Base-by-base conservation (phyloP, 2,888 invertebrate genomes). In the Yponomeuta cagnagella region DNA sequence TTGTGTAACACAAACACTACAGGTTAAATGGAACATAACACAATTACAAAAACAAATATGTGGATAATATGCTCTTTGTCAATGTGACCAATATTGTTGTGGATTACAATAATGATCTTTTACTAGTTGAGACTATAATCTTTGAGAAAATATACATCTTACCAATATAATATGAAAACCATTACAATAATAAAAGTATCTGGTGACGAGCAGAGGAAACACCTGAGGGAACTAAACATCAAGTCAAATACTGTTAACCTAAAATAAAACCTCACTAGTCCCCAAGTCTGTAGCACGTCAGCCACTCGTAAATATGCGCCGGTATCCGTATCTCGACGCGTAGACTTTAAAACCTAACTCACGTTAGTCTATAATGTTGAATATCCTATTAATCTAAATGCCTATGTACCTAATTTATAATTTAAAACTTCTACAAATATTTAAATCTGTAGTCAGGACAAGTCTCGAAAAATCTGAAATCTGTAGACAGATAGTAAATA, bases 191-290 rank as follows among this genome's bases (percentile, higher is more conserved):
- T 68, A 58, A 43, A 48, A 52, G 52, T 48, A 68, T 37, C 68
- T 68, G 52, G 58, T 58, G 31, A 58, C 37, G 52, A 48, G 68
- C 23, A 68, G 58, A 33, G 37, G 37, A 67, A 12, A 70, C 64
- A 30, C n/a, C 5, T 31, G 31, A 75, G 84, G 87, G 85, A 88
- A 88, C 88, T 82, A 82, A 86, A 77, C 80, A 79, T 77, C 82
- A 82, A 78, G 81, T 83, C 80, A 83, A 88, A 89, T 89, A 89
- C 87, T 88, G 88, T 81, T 80, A 82, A 77, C 78, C 80, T 82
- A 81, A 75, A 77, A 75, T 76, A 78, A 81, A 78, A 77, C 73
- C 77, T 67, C 67, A 67, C 48, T 33, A 43, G 43, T 43, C 43
- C 67, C 67, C 67, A 43, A 31, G 37, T 67, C 37, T 10, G 10